Evolutionary conservation across 2,888 invertebrate species (phyloP), one percentile per base, ranked within the genome.

Genomic region (Poecilobothrus nobilitatus): DNA sequence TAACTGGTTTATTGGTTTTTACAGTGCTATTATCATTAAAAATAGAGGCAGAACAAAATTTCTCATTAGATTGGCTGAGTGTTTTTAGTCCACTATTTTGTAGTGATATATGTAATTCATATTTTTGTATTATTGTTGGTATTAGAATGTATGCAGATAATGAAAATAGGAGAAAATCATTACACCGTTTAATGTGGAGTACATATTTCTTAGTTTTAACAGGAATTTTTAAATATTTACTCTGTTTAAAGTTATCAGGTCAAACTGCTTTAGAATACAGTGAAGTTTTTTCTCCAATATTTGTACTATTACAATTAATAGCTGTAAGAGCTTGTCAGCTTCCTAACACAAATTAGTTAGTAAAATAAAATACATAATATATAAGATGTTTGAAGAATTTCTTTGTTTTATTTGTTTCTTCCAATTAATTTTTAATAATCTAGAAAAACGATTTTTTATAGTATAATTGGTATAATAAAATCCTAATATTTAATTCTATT

Each of bases 101-200:
- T 62, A 92, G 93, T 74, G 95, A 97, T 84, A 94, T 92, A 37
- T 86, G 96, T 74, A 95, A 95, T 83, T 90, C 92, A 37, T 98
- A 98, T 81, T 97, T 97, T 81, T 94, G 95, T 78, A 89, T 94
- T 67, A 97, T 97, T 76, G 92, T 97, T 70, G 94, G 95, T 78
- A 94, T 98, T 75, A 87, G 98, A 76, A 92, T 94, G 89, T 90
- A 91, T 77, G 85, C 93, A 77, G 92, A 92, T 76, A 89, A 86
- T 73, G 87, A 89, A 74, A 81, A 82, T 71, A 87, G 91, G 70
- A 91, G 91, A 80, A 87, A 88, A 68, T 92, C 92, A n/a, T 82
- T 92, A 65, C 84, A 93, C 71, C 85, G 94, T 74, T 88, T 91
- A 41, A 88, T 90, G 70, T 94, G 94, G 91, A 94, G 94, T 77